Conservation (phyloP, 92 coral and sea anemone genomes). For the Paragorgia papillata region DNA sequence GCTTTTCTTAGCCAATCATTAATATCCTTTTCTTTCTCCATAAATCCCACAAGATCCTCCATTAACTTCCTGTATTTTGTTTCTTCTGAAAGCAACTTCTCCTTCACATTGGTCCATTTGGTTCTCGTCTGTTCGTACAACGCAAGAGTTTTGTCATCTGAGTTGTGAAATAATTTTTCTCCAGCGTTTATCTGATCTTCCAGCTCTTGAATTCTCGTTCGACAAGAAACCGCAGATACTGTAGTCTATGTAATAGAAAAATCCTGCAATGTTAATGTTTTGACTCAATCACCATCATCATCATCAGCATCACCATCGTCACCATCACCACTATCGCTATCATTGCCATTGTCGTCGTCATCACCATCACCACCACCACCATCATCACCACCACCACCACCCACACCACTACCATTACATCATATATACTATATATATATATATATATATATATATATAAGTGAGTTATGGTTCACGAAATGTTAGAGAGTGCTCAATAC, state of each 20-base stretch:
- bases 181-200: background rate
- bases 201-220: slow-evolving; percentile 7
- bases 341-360: no score
- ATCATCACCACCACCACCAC: no score
- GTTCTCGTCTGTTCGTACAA: slow-evolving; percentile 1
- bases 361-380: no score
- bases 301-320: no score
- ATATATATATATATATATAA: no score
- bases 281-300: no score
- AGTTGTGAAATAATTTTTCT: background rate
- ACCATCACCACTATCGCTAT: no score
- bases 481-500: no score
- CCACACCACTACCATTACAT: no score
- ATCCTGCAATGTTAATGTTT: background rate
- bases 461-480: no score
- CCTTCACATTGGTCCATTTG: slow-evolving; percentile 17
- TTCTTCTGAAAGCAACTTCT: slow-evolving; percentile 9
- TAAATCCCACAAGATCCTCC: slow-evolving; percentile 33
- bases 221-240: background rate
- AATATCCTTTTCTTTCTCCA: slow-evolving; percentile 15
- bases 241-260: background rate
- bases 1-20: slow-evolving; percentile 31
- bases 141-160: background rate
- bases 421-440: no score
- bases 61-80: slow-evolving; percentile 8